Evolutionary conservation across 2,888 invertebrate species (phyloP).

Genomic region (Acanthosoma haemorrhoidale): DNA sequence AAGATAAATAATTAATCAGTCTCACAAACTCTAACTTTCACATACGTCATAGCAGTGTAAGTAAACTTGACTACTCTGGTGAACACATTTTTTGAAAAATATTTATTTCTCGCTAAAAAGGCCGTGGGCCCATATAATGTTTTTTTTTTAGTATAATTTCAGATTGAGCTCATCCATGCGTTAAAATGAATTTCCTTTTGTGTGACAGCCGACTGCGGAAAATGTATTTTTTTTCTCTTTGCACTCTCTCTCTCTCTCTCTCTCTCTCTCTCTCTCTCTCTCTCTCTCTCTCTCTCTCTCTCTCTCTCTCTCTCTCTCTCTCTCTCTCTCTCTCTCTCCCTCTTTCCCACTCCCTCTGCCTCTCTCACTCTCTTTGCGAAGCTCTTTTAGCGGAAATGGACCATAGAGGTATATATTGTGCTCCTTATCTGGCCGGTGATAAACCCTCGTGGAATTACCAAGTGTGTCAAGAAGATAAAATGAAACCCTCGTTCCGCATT

Average conservation of each 20-base stretch:
- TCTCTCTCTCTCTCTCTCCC: too few species aligned
- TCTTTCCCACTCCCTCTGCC: background rate
- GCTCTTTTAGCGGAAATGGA: constrained; percentile 1
- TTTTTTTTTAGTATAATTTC: background rate
- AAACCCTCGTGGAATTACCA: background rate
- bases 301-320: background rate
- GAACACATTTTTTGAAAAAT: too few species aligned
- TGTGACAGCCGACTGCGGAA: background rate
- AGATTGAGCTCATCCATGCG: background rate
- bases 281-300: background rate
- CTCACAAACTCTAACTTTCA: too few species aligned
- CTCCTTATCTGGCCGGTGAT: background rate
- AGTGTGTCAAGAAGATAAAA: constrained; percentile 12
- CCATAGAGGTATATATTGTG: constrained; percentile 2
- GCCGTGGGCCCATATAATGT: too few species aligned
- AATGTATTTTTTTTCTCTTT: background rate
- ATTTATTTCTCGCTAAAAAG: too few species aligned
- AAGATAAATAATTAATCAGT: too few species aligned
- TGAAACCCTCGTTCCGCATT: background rate
- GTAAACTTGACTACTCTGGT: too few species aligned
- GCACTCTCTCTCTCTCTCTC: too few species aligned
- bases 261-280: background rate
- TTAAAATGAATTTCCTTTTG: background rate
- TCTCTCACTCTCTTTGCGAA: background rate
- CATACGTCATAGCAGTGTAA: too few species aligned